phyloP scores from a whole-genome alignment of 2,888 invertebrate genomes.

The Furcula furcula region DNA sequence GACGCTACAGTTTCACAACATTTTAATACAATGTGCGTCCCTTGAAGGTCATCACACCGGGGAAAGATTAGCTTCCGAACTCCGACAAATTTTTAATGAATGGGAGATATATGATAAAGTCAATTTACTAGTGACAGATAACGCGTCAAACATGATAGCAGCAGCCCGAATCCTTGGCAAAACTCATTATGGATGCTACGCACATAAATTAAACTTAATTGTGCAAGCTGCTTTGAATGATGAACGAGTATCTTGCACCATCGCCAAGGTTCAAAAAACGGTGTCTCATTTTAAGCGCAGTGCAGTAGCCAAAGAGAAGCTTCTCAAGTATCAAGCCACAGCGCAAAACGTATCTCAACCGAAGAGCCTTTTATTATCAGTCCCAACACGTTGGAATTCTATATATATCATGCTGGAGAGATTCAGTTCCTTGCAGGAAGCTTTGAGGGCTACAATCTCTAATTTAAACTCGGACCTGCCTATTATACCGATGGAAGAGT shows the following conservation, averaged over 20 bases:
- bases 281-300: slow-evolving; percentile 30
- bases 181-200: slow-evolving; percentile 14
- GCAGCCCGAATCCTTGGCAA: slow-evolving; percentile 14
- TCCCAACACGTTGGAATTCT: slow-evolving; percentile 8
- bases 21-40: background rate
- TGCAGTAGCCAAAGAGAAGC: background rate
- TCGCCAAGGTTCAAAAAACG: slow-evolving; percentile 2
- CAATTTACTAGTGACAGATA: slow-evolving; percentile 7
- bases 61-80: background rate
- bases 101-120: slow-evolving; percentile 3
- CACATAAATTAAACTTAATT: background rate
- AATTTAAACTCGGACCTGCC: too few species aligned
- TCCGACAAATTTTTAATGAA: background rate
- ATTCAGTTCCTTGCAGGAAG: background rate
- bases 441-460: background rate
- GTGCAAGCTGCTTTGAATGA: background rate
- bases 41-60: background rate
- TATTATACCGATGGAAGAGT: too few species aligned
- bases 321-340: background rate
- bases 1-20: background rate
- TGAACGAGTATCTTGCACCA: background rate
- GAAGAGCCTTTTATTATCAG: slow-evolving; percentile 2
- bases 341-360: slow-evolving; percentile 5
- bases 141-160: slow-evolving; percentile 13
- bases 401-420: too few species aligned